Conservation (phyloP, 37 sponge, comb jelly and placozoan genomes). For the Diacarnus erythraeanus region DNA sequence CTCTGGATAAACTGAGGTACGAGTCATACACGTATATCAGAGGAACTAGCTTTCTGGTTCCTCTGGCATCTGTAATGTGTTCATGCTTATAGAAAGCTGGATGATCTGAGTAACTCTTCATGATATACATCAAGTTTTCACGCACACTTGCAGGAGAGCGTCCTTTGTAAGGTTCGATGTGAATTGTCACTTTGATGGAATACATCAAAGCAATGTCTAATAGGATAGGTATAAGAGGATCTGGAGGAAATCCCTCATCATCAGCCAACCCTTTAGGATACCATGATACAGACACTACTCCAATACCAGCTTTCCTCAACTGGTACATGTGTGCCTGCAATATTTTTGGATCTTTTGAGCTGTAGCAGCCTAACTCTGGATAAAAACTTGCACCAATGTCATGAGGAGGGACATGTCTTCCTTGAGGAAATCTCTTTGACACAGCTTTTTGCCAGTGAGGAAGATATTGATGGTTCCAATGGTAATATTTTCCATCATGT, state of each 20-base stretch:
- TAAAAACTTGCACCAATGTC: constrained; percentile 90
- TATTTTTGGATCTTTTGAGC: constrained; percentile 59
- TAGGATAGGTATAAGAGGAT: constrained; percentile 51
- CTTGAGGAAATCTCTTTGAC: constrained; percentile 38
- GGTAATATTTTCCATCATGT: constrained; percentile 72
- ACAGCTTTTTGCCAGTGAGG: constrained; percentile 76
- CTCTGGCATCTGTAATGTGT: neutral
- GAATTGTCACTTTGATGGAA: constrained; percentile 69
- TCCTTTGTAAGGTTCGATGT: constrained; percentile 80
- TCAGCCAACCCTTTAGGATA: constrained; percentile 69
- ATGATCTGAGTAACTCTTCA: constrained; percentile 55
- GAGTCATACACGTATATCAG: constrained; percentile 86
- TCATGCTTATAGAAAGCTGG: constrained; percentile 65
- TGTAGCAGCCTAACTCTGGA: constrained; percentile 81
- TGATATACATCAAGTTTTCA: constrained; percentile 71
- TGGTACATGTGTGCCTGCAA: constrained; percentile 78
- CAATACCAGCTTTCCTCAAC: constrained; percentile 61
- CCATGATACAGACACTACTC: constrained; percentile 84
- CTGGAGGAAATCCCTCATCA: constrained; percentile 66
- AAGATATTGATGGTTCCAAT: constrained; percentile 88
- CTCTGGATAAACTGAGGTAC: constrained; percentile 47
- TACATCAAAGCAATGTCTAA: constrained; percentile 62
- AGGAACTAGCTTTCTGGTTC: constrained; percentile 2
- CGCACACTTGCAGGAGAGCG: constrained; percentile 45
- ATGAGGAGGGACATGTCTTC: constrained; percentile 76